Evolutionary conservation across 2,888 invertebrate species (phyloP), one percentile per base, ranked within the genome.

Genomic region (Eupithecia abbreviata): DNA sequence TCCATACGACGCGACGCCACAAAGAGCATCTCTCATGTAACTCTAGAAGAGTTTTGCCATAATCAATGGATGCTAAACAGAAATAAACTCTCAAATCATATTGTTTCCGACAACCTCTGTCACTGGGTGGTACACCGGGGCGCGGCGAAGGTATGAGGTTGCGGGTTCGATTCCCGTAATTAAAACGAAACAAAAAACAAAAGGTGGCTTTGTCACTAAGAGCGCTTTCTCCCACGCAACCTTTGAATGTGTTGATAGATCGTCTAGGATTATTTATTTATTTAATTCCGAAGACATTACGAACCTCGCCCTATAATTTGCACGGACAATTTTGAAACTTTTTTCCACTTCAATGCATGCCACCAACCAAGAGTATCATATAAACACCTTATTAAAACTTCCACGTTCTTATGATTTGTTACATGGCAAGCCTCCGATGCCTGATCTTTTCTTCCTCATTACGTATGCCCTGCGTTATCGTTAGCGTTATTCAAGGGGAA

Each of bases 391-490:
- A 69, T 77, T 80, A 74, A 74, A 74, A 78, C 74, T 75, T 55
- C 74, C 77, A 79, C 80, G 77, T 77, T 62, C 71, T 77, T 79
- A 79, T 79, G 80, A 80, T 83, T 79, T 81, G 78, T 81, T 66
- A 74, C 75, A 62, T 73, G 72, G 75, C 75, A 75, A 68, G 62
- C 65, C 77, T 75, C 79, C 49, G 78, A 79, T 79, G 77, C 76
- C 79, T 76, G 76, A 80, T 73, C 74, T 76, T 79, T 74, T 66
- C 71, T 76, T 72, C 77, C 81, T 82, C 77, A 80, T 82, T 80
- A 76, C 70, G 83, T 83, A 82, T 83, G 80, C 83, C 30, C 73
- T 42, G 69, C 80, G 78, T 75, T 80, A 77, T 78, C 80, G 74
- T 55, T 75, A 65, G 74, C 77, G 72, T 81, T 77, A 81, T 78